phyloP scores from a whole-genome alignment of 2,113 vertebrate species.

The Otolemur garnettii region DNA sequence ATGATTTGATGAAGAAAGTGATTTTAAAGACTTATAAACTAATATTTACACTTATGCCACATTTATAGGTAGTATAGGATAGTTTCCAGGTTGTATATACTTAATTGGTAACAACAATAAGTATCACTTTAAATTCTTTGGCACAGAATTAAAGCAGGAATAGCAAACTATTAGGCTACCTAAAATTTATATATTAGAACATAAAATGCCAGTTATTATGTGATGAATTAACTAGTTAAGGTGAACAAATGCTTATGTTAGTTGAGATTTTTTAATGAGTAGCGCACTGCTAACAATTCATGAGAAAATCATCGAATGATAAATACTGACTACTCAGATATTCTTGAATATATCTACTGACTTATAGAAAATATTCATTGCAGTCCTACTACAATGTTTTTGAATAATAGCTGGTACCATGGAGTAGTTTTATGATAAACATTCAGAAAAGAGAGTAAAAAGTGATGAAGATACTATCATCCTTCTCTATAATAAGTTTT shows the following conservation, averaged over 20 bases:
- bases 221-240: not conserved
- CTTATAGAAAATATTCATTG: not conserved
- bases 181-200: not conserved
- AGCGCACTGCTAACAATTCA: not conserved
- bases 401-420: not conserved
- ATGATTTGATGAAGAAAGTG: not conserved
- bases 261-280: not conserved
- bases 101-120: constrained; percentile 40
- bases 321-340: not conserved
- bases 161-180: not conserved
- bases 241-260: not conserved
- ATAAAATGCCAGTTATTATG: not conserved
- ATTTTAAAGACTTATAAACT: not conserved
- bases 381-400: not conserved
- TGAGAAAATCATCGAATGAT: not conserved
- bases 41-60: not conserved
- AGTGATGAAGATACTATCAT: not conserved
- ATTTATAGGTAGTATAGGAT: not conserved
- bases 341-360: not conserved
- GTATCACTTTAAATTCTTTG: not conserved
- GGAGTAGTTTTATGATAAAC: not conserved
- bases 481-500: not conserved
- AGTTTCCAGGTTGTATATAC: not conserved
- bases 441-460: constrained; percentile 1
- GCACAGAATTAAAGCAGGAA: not conserved